Evolutionary conservation across 2,888 invertebrate species (phyloP).

Genomic region (Apamea anceps): DNA sequence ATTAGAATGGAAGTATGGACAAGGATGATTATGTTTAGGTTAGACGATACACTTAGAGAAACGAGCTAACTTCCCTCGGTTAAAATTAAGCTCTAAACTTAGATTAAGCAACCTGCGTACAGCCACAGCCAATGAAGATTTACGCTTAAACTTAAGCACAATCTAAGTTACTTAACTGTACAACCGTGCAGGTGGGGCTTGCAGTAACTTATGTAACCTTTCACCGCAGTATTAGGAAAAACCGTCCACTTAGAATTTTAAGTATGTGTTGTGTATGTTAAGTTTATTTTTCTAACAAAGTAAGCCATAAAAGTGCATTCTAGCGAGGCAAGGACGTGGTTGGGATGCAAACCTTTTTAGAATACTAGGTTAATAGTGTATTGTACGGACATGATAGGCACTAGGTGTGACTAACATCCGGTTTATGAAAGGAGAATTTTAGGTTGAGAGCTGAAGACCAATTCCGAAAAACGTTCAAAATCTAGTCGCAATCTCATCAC

Average conservation of each 20-base stretch:
- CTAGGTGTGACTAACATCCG: not conserved
- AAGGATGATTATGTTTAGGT: not conserved
- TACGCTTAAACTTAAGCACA: conserved; percentile 36
- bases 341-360: not conserved
- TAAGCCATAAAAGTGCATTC: conserved; percentile 1
- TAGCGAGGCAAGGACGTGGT: not conserved
- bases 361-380: too few relatives aligned
- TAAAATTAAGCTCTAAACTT: conserved; percentile 49
- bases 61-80: not conserved
- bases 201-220: conserved; percentile 52
- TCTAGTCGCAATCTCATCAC: too few relatives aligned
- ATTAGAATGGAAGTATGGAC: not conserved
- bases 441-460: not conserved
- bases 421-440: not conserved
- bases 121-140: conserved; percentile 47
- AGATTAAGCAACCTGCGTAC: conserved; percentile 43
- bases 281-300: conserved; percentile 28
- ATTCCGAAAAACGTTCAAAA: too few relatives aligned
- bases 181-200: conserved; percentile 26
- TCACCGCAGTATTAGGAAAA: conserved; percentile 48
- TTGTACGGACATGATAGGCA: not conserved
- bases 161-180: conserved; percentile 30
- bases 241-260: conserved; percentile 41
- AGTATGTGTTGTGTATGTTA: conserved; percentile 5
- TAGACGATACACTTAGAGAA: not conserved